Conservation (phyloP, 2,888 invertebrate species). For the Linyphia triangularis region DNA sequence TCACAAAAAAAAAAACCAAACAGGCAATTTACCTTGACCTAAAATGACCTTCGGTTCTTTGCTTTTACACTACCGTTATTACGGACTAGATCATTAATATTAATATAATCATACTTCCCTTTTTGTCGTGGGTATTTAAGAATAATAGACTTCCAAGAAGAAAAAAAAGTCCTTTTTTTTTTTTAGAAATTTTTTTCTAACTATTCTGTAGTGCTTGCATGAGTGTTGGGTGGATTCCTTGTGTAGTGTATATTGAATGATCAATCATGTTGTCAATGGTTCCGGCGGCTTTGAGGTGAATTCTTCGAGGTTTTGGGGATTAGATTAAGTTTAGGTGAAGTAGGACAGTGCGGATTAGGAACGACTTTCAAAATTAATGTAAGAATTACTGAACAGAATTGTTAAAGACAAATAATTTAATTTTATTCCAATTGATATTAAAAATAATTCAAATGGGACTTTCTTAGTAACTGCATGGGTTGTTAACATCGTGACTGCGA, state of each 20-base stretch:
- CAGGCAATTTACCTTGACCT: too few species aligned
- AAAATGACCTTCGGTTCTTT: too few species aligned
- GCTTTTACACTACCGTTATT: not conserved
- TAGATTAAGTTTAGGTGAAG: not conserved
- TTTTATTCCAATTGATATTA: too few species aligned
- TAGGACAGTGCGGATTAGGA: not conserved
- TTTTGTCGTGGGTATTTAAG: not conserved
- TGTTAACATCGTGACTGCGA: too few species aligned
- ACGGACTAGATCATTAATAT: conserved; percentile 1
- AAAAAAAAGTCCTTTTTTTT: too few species aligned
- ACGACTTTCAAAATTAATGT: too few species aligned
- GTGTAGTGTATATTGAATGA: not conserved
- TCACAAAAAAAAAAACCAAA: too few species aligned
- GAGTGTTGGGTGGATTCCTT: not conserved
- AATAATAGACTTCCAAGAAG: not conserved
- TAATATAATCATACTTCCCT: not conserved
- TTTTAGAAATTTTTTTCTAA: not conserved
- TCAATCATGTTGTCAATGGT: conserved; percentile 12
- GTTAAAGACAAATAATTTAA: too few species aligned
- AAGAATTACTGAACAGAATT: too few species aligned
- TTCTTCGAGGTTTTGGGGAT: not conserved
- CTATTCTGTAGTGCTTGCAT: not conserved
- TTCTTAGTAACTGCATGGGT: too few species aligned
- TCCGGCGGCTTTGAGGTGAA: not conserved
- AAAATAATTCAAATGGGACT: too few species aligned